phyloP scores from a whole-genome alignment of 1,140 invertebrate genomes.

The Drosophila sulfurigaster region DNA sequence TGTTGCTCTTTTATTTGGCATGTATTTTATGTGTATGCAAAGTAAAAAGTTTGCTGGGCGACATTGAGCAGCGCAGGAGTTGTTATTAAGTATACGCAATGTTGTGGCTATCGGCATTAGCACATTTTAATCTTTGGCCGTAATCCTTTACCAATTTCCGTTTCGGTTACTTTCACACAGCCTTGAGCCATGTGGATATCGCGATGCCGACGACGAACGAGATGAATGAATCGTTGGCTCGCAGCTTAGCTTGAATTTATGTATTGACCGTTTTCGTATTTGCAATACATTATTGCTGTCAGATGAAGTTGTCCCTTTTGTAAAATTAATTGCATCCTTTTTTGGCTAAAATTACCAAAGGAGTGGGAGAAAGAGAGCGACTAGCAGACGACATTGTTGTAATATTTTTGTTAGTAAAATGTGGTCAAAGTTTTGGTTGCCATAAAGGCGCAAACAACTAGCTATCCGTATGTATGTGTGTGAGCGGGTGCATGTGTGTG shows the following conservation, averaged over 20 bases:
- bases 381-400: slow-evolving; percentile 66
- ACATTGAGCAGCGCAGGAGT: slow-evolving; percentile 57
- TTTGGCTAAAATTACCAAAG: slow-evolving; percentile 36
- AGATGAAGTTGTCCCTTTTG: slow-evolving; percentile 78
- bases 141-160: slow-evolving; percentile 80
- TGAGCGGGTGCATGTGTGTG: slow-evolving; percentile 25
- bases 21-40: slow-evolving; percentile 81
- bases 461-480: slow-evolving; percentile 26
- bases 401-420: slow-evolving; percentile 82
- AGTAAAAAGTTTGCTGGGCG: slow-evolving; percentile 77
- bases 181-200: slow-evolving; percentile 36
- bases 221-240: not conserved
- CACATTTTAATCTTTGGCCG: slow-evolving; percentile 48
- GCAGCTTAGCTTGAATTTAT: slow-evolving; percentile 49
- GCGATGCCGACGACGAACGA: slow-evolving; percentile 31
- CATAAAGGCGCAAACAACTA: slow-evolving; percentile 78
- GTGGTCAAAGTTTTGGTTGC: slow-evolving; percentile 79
- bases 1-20: slow-evolving; percentile 62
- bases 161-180: slow-evolving; percentile 49
- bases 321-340: slow-evolving; percentile 75
- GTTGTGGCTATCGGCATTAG: slow-evolving; percentile 58
- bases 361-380: not conserved
- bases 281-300: slow-evolving; percentile 78
- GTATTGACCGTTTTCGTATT: slow-evolving; percentile 60
- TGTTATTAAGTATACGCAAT: slow-evolving; percentile 48